Percentiles rank a stretch among this genome's conserved stretches.
phyloP scores from a whole-genome alignment of 2,797 vertebrate genomes.

The Bovichtus variegatus region DNA sequence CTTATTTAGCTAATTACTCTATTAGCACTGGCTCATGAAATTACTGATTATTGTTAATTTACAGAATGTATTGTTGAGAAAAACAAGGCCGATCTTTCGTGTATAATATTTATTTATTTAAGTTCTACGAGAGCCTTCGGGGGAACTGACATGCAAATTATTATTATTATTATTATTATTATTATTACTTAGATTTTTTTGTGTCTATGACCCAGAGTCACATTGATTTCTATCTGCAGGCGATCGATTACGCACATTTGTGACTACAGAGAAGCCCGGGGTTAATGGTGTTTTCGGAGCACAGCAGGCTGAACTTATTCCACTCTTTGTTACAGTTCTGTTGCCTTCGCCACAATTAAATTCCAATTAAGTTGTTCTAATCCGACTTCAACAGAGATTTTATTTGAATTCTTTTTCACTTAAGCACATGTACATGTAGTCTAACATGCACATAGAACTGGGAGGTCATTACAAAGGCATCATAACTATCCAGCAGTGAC shows the following conservation, averaged over 20 bases:
- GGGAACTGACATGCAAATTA: slow-evolving; percentile 54
- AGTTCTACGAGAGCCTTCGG: slow-evolving; percentile 38
- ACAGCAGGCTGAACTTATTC: background rate
- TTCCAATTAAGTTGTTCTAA: background rate
- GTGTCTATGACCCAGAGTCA: slow-evolving; percentile 34
- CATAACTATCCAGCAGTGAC: slow-evolving; percentile 18
- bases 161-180: slow-evolving; percentile 38
- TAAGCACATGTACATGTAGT: background rate
- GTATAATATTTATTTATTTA: slow-evolving; percentile 41
- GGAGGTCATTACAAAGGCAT: slow-evolving; percentile 17
- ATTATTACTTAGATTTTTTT: slow-evolving; percentile 30
- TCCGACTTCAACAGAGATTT: background rate
- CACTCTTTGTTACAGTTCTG: background rate
- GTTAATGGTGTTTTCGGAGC: slow-evolving; percentile 20
- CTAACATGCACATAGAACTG: background rate
- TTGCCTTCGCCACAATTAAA: background rate
- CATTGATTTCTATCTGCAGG: slow-evolving; percentile 68
- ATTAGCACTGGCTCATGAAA: slow-evolving; percentile 20
- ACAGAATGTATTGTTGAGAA: slow-evolving; percentile 30
- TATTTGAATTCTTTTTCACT: background rate
- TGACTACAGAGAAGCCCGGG: slow-evolving; percentile 31
- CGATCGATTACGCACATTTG: slow-evolving; percentile 57
- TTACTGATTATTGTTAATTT: slow-evolving; percentile 39
- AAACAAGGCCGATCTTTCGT: slow-evolving; percentile 38
- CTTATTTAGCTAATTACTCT: slow-evolving; percentile 32